Evolutionary conservation across 2,888 invertebrate genomes (phyloP).

Genomic region (Hedya salicella): DNA sequence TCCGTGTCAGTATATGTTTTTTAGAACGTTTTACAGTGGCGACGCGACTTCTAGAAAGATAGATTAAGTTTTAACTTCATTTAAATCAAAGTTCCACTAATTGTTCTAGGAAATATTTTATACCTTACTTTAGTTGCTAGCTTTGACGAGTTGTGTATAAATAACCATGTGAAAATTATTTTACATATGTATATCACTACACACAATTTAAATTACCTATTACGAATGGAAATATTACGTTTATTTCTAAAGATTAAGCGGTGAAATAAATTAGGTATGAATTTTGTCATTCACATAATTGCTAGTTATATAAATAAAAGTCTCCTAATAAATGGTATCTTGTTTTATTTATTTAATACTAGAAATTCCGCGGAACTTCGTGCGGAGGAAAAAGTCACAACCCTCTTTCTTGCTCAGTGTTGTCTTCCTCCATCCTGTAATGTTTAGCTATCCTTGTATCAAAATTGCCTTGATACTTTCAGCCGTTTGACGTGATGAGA

Average conservation of each 20-base stretch:
- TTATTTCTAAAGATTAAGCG: background rate
- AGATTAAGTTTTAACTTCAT: no score
- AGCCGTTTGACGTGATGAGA: no score
- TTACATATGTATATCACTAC: background rate
- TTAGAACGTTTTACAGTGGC: no score
- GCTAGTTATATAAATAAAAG: background rate
- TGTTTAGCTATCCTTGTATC: no score
- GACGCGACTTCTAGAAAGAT: no score
- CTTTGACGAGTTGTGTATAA: background rate
- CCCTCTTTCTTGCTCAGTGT: no score
- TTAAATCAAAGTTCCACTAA: background rate
- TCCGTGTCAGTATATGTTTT: no score
- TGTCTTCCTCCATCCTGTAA: no score
- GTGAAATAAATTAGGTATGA: background rate
- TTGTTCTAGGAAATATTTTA: background rate
- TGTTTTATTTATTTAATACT: background rate
- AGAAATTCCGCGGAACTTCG: no score
- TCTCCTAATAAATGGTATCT: background rate
- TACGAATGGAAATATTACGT: background rate
- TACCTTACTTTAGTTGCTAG: background rate
- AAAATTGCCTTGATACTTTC: no score
- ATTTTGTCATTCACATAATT: background rate
- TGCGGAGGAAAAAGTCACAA: no score
- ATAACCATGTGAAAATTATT: background rate
- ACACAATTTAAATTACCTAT: background rate